phyloP scores from a whole-genome alignment of 1,140 invertebrate genomes.

The Drosophila setifemur region DNA sequence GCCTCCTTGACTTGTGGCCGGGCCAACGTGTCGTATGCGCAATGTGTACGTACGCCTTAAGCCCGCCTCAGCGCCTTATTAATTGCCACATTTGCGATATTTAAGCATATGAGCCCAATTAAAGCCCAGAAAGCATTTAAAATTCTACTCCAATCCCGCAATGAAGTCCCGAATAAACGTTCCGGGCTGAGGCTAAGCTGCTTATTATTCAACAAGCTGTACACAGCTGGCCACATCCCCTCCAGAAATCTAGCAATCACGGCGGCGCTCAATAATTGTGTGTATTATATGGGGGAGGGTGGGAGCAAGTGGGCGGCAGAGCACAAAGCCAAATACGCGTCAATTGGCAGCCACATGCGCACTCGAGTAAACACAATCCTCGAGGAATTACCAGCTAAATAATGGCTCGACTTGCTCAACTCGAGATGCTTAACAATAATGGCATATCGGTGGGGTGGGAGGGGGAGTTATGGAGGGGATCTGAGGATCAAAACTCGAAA shows the following conservation, averaged over 20 bases:
- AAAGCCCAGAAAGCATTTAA: constrained; percentile 45
- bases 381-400: constrained; percentile 74
- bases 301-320: no score
- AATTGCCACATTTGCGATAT: constrained; percentile 65
- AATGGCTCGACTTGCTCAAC: constrained; percentile 41
- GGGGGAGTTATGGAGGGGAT: no score
- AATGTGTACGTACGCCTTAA: constrained; percentile 18
- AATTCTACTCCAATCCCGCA: constrained; percentile 45
- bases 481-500: no score
- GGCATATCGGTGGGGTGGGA: no score
- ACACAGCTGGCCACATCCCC: constrained; percentile 42
- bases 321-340: constrained; percentile 77
- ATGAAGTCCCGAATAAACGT: constrained; percentile 23
- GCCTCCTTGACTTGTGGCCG: constrained; percentile 49
- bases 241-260: constrained; percentile 71
- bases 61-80: constrained; percentile 45
- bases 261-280: constrained; percentile 69
- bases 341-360: constrained; percentile 80
- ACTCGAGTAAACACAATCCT: constrained; percentile 78
- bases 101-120: constrained; percentile 53
- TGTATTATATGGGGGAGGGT: constrained; percentile 48
- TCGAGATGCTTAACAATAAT: constrained; percentile 67
- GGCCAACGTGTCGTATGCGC: constrained; percentile 44
- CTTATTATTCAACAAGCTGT: constrained; percentile 66
- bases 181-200: constrained; percentile 50